A percentile compares a stretch with the other conserved stretches of the same genome.
phyloP scores from a whole-genome alignment of 2,888 invertebrate species.

The Quadroppia sp. region DNA sequence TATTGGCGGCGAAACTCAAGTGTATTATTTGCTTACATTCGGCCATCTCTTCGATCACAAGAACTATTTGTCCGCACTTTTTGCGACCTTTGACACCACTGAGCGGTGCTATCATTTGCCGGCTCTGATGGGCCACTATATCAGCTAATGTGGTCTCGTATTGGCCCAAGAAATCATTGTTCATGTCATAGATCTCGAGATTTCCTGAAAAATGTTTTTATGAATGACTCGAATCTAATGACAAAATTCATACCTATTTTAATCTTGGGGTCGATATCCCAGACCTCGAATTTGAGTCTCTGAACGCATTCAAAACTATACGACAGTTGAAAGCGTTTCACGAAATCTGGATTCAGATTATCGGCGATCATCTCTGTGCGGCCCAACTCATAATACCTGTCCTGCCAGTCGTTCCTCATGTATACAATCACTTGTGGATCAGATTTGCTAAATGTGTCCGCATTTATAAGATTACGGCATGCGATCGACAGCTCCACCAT shows the following conservation, averaged over 20 bases:
- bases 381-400: conserved; percentile 52
- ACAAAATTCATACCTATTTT: neutral
- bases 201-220: neutral
- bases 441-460: conserved; percentile 59
- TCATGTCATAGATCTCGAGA: conserved; percentile 9
- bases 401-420: conserved; percentile 51
- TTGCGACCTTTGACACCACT: conserved; percentile 1
- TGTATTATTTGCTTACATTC: conserved; percentile 44
- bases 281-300: conserved; percentile 57
- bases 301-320: conserved; percentile 61
- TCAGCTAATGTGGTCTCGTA: conserved; percentile 59
- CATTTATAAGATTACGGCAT: conserved; percentile 56
- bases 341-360: conserved; percentile 58
- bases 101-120: conserved; percentile 45
- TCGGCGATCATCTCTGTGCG: conserved; percentile 57
- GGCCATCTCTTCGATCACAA: conserved; percentile 49
- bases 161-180: conserved; percentile 57
- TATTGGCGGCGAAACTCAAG: conserved; percentile 6
- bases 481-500: conserved; percentile 52
- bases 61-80: conserved; percentile 48
- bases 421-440: conserved; percentile 58
- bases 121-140: conserved; percentile 52
- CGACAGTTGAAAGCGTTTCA: conserved; percentile 57
- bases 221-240: neutral
- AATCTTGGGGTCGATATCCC: conserved; percentile 43